phyloP scores from a whole-genome alignment of 2,797 vertebrate genomes.

The Girardinus metallicus region DNA sequence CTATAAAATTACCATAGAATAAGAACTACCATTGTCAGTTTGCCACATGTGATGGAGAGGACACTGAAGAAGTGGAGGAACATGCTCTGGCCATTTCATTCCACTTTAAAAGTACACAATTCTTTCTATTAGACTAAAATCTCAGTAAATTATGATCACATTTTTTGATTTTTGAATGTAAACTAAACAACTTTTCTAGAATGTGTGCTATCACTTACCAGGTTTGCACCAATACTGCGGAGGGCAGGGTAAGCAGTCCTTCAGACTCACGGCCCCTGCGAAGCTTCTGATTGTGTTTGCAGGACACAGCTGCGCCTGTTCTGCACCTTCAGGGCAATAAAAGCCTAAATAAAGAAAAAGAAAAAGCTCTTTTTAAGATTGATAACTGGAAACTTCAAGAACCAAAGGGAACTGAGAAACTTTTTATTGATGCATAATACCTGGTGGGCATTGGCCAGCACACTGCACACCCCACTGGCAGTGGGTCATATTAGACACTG shows the following conservation, averaged over 20 bases:
- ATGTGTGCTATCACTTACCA: conserved; percentile 71
- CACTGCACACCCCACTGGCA: conserved; percentile 85
- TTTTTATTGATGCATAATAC: conserved; percentile 63
- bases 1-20: no score
- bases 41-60: no score
- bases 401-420: not conserved
- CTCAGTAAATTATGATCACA: not conserved
- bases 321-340: conserved; percentile 88
- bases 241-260: conserved; percentile 88
- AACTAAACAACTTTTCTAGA: not conserved
- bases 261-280: conserved; percentile 78
- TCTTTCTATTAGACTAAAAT: not conserved
- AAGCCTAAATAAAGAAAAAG: conserved; percentile 79
- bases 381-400: not conserved
- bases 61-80: no score
- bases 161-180: not conserved
- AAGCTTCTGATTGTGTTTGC: conserved; percentile 80
- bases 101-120: not conserved
- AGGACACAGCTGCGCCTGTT: conserved; percentile 81
- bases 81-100: not conserved
- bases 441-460: conserved; percentile 88
- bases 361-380: not conserved
- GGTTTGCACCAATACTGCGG: conserved; percentile 87
- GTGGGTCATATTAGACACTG: conserved; percentile 51
- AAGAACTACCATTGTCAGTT: no score